These are phyloP conservation scores for Rattus rattus DNA, from an alignment of 2,113 vertebrate genomes.

Conservation along the genomic window DNA sequence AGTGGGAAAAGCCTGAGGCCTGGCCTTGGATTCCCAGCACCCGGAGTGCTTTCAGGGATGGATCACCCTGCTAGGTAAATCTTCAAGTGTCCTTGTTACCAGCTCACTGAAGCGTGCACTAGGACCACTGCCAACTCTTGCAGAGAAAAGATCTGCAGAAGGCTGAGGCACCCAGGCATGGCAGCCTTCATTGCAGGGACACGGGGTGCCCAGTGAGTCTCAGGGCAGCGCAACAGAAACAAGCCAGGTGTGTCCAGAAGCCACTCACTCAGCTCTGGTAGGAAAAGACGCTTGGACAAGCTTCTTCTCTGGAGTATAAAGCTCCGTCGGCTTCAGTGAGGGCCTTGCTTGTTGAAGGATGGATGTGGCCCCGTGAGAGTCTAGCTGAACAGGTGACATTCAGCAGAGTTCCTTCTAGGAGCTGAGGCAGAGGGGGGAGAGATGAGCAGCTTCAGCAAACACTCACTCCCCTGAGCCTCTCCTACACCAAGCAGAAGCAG, in stretches of 20 bases:
- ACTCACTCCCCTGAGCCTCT: not conserved
- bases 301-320: not conserved
- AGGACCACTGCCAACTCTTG: not conserved
- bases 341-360: not conserved
- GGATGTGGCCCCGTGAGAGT: not conserved
- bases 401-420: not conserved
- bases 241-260: not conserved
- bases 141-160: not conserved
- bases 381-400: not conserved
- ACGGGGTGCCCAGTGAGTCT: not conserved
- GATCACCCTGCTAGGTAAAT: not conserved
- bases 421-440: constrained; percentile 7
- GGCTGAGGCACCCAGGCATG: not conserved
- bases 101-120: fast-evolving
- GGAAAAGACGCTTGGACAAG: not conserved
- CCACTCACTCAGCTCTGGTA: not conserved
- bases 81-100: not conserved
- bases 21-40: not conserved
- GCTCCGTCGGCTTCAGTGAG: not conserved
- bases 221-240: not conserved
- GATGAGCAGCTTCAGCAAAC: not conserved
- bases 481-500: not conserved
- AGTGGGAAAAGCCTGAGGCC: not conserved
- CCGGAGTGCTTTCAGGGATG: fast-evolving
- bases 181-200: not conserved